Evolutionary conservation across 1,140 invertebrate species (phyloP).

Genomic region (Lordiphosa mommai): DNA sequence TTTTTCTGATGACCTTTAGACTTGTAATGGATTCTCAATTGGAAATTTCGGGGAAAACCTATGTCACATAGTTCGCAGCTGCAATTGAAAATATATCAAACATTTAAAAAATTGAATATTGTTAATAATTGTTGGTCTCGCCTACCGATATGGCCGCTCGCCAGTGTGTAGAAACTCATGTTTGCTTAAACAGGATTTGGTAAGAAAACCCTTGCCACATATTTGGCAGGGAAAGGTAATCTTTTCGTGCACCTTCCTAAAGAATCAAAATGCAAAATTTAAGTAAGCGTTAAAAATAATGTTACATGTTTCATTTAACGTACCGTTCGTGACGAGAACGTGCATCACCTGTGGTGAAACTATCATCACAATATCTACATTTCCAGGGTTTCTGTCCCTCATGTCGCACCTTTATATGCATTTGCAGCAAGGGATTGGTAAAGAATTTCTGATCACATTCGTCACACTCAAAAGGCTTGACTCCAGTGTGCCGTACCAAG

Average conservation of each 20-base stretch:
- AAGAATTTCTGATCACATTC: constrained; percentile 21
- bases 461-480: constrained; percentile 19
- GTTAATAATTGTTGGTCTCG: neutral
- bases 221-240: constrained; percentile 10
- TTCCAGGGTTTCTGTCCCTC: constrained; percentile 27
- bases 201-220: constrained; percentile 18
- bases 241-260: constrained; percentile 14
- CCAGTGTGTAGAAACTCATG: constrained; percentile 24
- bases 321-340: constrained; percentile 32
- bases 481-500: constrained; percentile 21
- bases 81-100: neutral
- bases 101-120: neutral
- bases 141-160: neutral
- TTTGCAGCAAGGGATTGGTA: constrained; percentile 14
- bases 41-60: neutral
- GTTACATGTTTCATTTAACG: neutral
- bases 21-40: constrained; percentile 5
- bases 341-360: constrained; percentile 20
- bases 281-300: neutral
- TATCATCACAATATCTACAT: constrained; percentile 19
- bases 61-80: constrained; percentile 1
- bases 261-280: neutral
- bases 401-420: constrained; percentile 28
- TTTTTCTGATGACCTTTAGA: constrained; percentile 1
- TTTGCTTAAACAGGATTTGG: constrained; percentile 26